Evolutionary conservation across 2,888 invertebrate species (phyloP), one percentile per base, ranked within the genome.

Genomic region (Myopa tessellatipennis): DNA sequence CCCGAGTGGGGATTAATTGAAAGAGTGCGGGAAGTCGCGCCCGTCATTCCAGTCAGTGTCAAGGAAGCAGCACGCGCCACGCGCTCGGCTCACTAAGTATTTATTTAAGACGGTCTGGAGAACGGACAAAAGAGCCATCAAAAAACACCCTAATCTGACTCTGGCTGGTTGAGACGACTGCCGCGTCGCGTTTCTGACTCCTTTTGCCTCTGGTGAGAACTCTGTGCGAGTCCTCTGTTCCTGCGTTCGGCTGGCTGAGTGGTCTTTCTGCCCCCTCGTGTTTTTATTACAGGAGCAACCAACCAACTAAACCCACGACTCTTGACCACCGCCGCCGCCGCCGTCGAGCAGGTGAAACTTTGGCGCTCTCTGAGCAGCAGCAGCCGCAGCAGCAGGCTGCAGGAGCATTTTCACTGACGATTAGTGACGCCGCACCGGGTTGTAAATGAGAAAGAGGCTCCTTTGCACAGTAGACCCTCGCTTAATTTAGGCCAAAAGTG

Each of bases 341-440:
- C 40, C 36, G n/a, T 10, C 18, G 26, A 73, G 73, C 73, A 73
- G 73, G 73, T 73, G 73, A 63, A 73, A 73, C n/a, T 45, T 73
- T 73, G 63, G 61, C 73, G 61, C 63, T 70, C 38, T 61, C 61
- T 45, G 6, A 10, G 45, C 45, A 45, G 45, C 45, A 6, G 45
- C 26, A 26, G 26, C 26, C 26, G 26, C 26, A 26, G 26, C 26
- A 26, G 26, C 26, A 26, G 26, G 26, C 45, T 45, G 45, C 45
- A 8, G 61, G n/a, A 8, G 61, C 61, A 26, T n/a, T 61, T 18
- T 26, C 26, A 65, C 14, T 40, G 61, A 73, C 80, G 80, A 81
- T 81, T 79, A 81, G 81, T 83, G 85, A 80, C 81, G 82, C 79
- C 73, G 81, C 77, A 77, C 81, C 80, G 81, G 83, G 84, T 81